Conservation (phyloP, 2,888 invertebrate species). For the Trissolcus japonicus region DNA sequence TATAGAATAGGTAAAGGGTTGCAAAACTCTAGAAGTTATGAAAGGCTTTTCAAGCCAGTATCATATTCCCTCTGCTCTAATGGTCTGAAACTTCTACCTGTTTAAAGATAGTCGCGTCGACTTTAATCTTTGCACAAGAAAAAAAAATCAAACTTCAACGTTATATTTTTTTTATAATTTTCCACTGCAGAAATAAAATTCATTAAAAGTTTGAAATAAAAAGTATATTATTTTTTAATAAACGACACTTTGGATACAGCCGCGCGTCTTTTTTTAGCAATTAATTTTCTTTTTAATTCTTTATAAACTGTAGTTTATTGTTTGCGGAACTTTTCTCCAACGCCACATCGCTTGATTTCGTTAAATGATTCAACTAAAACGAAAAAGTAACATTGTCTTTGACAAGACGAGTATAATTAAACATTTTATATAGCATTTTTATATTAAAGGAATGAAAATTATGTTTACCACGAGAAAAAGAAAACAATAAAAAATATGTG, state of each 20-base stretch:
- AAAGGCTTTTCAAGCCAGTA: slow-evolving; percentile 48
- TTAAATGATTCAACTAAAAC: no score
- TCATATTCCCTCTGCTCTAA: slow-evolving; percentile 49
- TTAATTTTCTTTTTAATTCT: no score
- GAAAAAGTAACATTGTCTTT: no score
- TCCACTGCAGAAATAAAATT: slow-evolving; percentile 14
- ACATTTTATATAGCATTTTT: no score
- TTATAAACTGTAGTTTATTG: no score
- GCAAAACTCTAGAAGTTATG: slow-evolving; percentile 41
- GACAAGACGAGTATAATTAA: no score
- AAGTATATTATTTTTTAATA: slow-evolving; percentile 17
- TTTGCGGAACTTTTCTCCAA: no score
- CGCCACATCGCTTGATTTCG: no score
- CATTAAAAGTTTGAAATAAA: slow-evolving; percentile 20
- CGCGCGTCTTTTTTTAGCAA: no score
- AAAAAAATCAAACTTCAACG: slow-evolving; percentile 19
- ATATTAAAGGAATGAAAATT: no score
- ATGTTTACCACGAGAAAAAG: no score
- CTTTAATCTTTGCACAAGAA: slow-evolving; percentile 30
- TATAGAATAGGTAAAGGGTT: slow-evolving; percentile 59
- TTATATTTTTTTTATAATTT: slow-evolving; percentile 15
- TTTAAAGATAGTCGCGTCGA: slow-evolving; percentile 24
- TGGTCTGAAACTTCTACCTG: slow-evolving; percentile 39
- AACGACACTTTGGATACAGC: slow-evolving; percentile 19
- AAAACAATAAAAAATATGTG: no score